These are phyloP conservation scores for Trachymyrmex cornetzi DNA, from an alignment of 1,140 invertebrate species.

Conservation along the genomic window DNA sequence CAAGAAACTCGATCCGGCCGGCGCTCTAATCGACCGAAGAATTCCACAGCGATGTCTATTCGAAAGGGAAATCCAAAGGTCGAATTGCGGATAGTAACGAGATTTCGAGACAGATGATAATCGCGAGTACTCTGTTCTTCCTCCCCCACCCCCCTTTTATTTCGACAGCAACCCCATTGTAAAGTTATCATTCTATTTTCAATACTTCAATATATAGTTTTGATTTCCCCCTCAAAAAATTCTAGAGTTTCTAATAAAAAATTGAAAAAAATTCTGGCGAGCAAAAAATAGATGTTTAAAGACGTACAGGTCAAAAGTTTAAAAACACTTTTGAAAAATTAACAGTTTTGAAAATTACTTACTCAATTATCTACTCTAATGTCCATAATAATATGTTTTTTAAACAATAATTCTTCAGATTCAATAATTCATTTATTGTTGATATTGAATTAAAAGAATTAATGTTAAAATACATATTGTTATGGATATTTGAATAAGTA, in stretches of 20 bases:
- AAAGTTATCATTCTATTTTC: not conserved
- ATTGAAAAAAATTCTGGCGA: not conserved
- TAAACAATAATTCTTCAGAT: no score
- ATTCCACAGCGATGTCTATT: constrained; percentile 72
- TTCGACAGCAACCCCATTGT: not conserved
- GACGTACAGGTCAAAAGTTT: not conserved
- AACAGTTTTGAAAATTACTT: no score
- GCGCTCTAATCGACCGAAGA: constrained; percentile 73
- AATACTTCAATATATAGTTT: not conserved
- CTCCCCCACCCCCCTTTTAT: not conserved
- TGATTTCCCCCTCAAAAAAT: not conserved
- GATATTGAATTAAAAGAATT: no score
- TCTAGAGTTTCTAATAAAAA: not conserved
- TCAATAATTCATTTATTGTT: no score
- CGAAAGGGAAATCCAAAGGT: constrained; percentile 72
- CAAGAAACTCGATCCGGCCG: constrained; percentile 75
- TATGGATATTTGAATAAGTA: no score
- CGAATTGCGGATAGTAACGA: constrained; percentile 64
- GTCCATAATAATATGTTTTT: no score
- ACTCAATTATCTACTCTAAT: no score
- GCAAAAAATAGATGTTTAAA: not conserved
- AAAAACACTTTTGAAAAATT: no score
- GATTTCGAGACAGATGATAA: constrained; percentile 9
- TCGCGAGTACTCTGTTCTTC: not conserved
- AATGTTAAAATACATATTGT: no score